phyloP scores from a whole-genome alignment of 1,140 invertebrate genomes.

The Pogonus chalceus region DNA sequence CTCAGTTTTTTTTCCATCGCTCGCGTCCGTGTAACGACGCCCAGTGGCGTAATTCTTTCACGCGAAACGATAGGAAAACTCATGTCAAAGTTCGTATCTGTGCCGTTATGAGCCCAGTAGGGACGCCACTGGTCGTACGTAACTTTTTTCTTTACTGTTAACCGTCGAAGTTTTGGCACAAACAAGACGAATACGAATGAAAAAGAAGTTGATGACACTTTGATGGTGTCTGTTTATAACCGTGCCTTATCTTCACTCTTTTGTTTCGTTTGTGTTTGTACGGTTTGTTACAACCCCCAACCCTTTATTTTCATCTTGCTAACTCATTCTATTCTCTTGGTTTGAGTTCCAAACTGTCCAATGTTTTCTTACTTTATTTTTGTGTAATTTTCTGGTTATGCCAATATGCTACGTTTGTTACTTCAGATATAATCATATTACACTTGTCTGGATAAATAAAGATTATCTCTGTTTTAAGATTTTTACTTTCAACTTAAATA shows the following conservation, averaged over 20 bases:
- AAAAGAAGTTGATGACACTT: slow-evolving; percentile 1
- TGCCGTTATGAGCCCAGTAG: background rate
- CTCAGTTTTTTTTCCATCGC: too few species aligned
- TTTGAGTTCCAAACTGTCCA: background rate
- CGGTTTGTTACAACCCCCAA: background rate
- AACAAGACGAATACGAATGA: too few species aligned
- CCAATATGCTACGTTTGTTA: too few species aligned
- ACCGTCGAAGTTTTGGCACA: background rate
- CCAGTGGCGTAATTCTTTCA: slow-evolving; percentile 1
- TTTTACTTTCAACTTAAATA: too few species aligned
- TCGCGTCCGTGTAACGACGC: background rate
- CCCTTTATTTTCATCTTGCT: too few species aligned
- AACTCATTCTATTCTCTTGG: background rate
- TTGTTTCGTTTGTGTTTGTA: background rate
- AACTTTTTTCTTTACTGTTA: background rate
- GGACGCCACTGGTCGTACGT: background rate
- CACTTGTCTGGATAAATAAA: too few species aligned
- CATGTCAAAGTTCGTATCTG: background rate
- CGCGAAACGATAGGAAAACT: background rate
- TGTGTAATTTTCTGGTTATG: too few species aligned
- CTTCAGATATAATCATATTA: too few species aligned
- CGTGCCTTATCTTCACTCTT: background rate
- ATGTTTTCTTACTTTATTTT: background rate
- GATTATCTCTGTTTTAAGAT: too few species aligned
- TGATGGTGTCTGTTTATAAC: slow-evolving; percentile 4